Percentiles rank a stretch among this genome's conserved stretches.
Evolutionary conservation across 2,797 vertebrate species (phyloP).

Genomic region (Typhlichthys eigenmanni): DNA sequence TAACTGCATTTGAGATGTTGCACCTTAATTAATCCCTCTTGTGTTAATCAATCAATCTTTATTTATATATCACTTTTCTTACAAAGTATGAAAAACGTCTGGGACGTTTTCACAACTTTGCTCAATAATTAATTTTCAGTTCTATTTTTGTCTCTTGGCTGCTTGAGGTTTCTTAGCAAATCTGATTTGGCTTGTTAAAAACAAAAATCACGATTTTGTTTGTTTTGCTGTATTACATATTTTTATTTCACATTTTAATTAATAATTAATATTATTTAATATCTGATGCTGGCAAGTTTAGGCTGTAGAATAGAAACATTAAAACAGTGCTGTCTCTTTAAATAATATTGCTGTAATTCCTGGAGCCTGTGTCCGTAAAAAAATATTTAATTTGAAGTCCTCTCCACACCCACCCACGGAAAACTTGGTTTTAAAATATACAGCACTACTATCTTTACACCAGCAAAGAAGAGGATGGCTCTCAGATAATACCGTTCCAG

Average conservation of each 20-base stretch:
- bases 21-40: constrained; percentile 6
- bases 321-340: constrained; percentile 70
- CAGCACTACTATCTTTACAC: constrained; percentile 67
- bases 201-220: not conserved
- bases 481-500: constrained; percentile 49
- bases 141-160: too few species aligned
- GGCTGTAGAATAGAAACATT: not conserved
- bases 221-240: not conserved
- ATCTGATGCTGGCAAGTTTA: not conserved
- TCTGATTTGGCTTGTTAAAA: too few species aligned
- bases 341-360: constrained; percentile 69
- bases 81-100: too few species aligned
- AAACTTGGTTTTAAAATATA: constrained; percentile 70
- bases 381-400: constrained; percentile 68
- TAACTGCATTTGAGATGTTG: constrained; percentile 19
- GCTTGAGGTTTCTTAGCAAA: too few species aligned
- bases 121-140: too few species aligned
- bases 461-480: constrained; percentile 57
- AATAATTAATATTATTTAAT: not conserved
- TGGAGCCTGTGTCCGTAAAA: constrained; percentile 71
- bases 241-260: not conserved
- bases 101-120: too few species aligned
- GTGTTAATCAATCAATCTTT: not conserved
- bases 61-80: too few species aligned
- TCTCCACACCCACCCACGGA: constrained; percentile 57